phyloP scores from a whole-genome alignment of 2,888 invertebrate species.

The Eupithecia vulgata region DNA sequence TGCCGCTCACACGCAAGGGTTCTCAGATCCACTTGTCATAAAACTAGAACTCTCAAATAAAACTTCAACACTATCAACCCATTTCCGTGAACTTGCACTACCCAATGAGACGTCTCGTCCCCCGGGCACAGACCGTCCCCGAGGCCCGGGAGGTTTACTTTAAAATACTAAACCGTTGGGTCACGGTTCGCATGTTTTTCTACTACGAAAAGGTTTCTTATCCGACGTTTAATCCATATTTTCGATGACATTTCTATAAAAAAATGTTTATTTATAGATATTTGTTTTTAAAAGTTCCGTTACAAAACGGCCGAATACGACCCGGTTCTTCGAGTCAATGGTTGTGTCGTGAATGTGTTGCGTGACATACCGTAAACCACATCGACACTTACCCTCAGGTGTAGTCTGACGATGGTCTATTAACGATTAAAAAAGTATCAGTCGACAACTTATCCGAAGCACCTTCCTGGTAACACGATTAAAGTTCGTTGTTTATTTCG shows the following conservation, averaged over 20 bases:
- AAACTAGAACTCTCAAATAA: background rate
- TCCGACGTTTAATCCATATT: background rate
- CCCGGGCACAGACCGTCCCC: background rate
- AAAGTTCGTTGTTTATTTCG: background rate
- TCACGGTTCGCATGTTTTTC: background rate
- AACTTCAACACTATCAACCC: conserved; percentile 5
- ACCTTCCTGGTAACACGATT: background rate
- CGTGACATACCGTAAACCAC: background rate
- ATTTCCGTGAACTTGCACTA: background rate
- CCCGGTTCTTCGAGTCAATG: background rate
- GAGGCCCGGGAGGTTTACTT: background rate
- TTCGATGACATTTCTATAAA: background rate
- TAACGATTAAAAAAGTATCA: background rate
- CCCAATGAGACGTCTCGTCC: background rate
- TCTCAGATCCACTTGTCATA: background rate
- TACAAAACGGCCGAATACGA: background rate
- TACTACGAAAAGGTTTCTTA: background rate
- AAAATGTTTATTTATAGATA: background rate
- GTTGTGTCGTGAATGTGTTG: background rate
- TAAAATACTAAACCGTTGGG: background rate
- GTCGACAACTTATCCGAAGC: background rate
- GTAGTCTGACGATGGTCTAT: background rate
- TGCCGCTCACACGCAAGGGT: background rate
- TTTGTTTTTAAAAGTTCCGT: background rate
- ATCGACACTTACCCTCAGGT: no score